Evolutionary conservation across 2,888 invertebrate genomes (phyloP).

Genomic region (Volucella zonaria): DNA sequence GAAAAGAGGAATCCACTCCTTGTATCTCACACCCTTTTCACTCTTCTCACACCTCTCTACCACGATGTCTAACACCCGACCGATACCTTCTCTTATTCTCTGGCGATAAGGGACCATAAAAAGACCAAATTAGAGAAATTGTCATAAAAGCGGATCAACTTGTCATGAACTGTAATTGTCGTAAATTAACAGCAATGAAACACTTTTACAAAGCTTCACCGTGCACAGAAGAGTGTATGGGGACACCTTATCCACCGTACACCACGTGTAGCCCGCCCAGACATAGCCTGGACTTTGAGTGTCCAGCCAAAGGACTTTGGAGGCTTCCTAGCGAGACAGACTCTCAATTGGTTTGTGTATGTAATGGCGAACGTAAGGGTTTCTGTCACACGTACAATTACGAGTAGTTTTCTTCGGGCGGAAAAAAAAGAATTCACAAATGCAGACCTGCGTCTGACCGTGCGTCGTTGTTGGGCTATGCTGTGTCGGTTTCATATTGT

Average conservation of each 20-base stretch:
- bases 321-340: conserved; percentile 8
- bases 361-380: conserved; percentile 42
- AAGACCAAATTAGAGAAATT: conserved; percentile 74
- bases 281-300: conserved; percentile 3
- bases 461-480: too few relatives aligned
- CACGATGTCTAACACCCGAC: background rate
- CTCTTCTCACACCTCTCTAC: background rate
- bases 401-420: conserved; percentile 55
- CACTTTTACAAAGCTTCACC: conserved; percentile 65
- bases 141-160: conserved; percentile 75
- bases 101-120: conserved; percentile 68
- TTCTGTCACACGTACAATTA: conserved; percentile 70
- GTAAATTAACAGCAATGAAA: conserved; percentile 75
- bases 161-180: conserved; percentile 75
- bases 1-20: background rate
- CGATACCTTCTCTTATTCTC: conserved; percentile 1
- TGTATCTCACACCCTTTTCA: background rate
- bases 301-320: conserved; percentile 2
- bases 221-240: conserved; percentile 3
- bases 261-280: background rate
- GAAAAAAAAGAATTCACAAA: conserved; percentile 42
- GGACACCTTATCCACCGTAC: background rate
- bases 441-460: conserved; percentile 48
- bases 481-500: background rate
- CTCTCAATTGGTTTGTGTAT: conserved; percentile 46